Evolutionary conservation across 2,888 invertebrate species (phyloP), one percentile per base, ranked within the genome.

Genomic region (Frankliniella intonsa): DNA sequence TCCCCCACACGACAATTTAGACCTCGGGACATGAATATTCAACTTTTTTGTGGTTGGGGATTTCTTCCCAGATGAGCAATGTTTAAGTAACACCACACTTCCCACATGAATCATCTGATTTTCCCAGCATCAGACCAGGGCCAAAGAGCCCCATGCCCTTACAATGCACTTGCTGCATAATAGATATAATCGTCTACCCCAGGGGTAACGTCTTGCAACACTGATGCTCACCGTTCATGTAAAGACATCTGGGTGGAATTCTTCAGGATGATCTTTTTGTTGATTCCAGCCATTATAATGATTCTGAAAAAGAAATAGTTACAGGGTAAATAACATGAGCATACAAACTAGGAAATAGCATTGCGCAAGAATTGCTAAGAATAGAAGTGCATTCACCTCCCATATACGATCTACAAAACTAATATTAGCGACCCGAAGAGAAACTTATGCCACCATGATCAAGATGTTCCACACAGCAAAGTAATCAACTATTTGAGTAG

Each of bases 231-330:
- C 88, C 89, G 87, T 84, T 89, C 89, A 85, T 88, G 88, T 50
- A 89, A 85, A 17, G 88, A 88, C 86, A 88, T 88, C 85, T 87
- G 87, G 38, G 89, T 88, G 14, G 88, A 88, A 85, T 87, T 88
- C 84, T 89, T 88, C 79, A 88, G 86, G 84, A 88, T 87, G 80
- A 88, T 87, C 85, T 89, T 88, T 83, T 85, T 84, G 38, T 38
- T 38, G 38, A 38, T 38, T 38, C 38, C 38, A 2, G 38, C 38
- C 38, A 38, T 38, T 38, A 3, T 38, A 38, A 38, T 38, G 38
- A 38, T 38, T 38, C 38, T 38, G 38, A 2, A 38, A 38, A 38
- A 5, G 38, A 38, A 38, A 38, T 38, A 5, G 5, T 5, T 38
- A 38, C n/a, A n/a, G n/a, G n/a, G n/a, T 38, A 38, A 38, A 38